Evolutionary conservation across 2,888 invertebrate species (phyloP), one percentile per base, ranked within the genome.

Genomic region (Germaria angustata): DNA sequence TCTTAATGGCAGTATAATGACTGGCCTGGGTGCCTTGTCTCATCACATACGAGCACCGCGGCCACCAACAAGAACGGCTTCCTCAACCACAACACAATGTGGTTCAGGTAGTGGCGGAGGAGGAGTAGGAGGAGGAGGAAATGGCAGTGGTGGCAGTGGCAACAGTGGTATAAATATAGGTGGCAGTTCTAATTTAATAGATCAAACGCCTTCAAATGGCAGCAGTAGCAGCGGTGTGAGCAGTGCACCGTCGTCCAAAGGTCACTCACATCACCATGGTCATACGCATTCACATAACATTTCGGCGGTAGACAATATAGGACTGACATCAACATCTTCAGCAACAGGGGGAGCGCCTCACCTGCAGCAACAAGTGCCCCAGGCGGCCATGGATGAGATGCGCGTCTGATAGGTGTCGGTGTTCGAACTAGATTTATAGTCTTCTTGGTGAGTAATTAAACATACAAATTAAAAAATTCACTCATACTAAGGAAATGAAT

Each of bases 371-470:
- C 87, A 92, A 91, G 94, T 95, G 90, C 95, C 95, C 65, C 95
- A 96, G 90, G 96, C 96, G 85, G 95, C 96, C 83, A 96, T 96
- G 92, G 96, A 95, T 91, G 96, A 96, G 92, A 96, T 96, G 96
- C 93, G 96, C 92, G 96, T 96, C 94, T 96, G 96, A 96, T 95
- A 91, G 91, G 90, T 89, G 86, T 88, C 90, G 89, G 89, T 90
- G 87, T 91, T 90, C 89, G 90, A 91, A 88, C 88, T 90, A 87
- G 90, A 90, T 86, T 91, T 90, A 90, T 90, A 90, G 90, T 91
- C 90, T 87, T 87, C 89, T 86, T 88, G 90, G 91, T 91, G 86
- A 90, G 90, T 90, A 7, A 0, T 8, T 4, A 17, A 77, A 20
- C 22, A 32, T 75, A 6, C 51, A 69, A 34, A 34, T 17, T 13